These are phyloP conservation scores for Melanaphis sacchari DNA, from an alignment of 1,140 invertebrate species.

Conservation along the genomic window DNA sequence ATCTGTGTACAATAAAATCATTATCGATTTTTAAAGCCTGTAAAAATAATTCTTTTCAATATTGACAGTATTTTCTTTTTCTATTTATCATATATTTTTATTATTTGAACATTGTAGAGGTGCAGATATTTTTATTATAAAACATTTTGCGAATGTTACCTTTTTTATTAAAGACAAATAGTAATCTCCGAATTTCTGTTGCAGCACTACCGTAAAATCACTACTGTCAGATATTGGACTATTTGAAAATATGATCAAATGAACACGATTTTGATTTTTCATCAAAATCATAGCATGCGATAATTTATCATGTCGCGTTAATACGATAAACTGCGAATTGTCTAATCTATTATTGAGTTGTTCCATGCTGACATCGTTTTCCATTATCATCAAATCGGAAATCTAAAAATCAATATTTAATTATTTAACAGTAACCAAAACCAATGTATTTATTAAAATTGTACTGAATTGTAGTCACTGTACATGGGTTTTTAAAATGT, in stretches of 20 bases:
- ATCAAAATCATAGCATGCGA: neutral
- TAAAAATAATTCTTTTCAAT: neutral
- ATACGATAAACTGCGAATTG: neutral
- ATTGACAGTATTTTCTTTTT: neutral
- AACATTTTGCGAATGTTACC: neutral
- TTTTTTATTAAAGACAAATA: slow-evolving; percentile 38
- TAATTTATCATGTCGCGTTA: neutral
- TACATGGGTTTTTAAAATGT: slow-evolving; percentile 9
- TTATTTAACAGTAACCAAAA: neutral
- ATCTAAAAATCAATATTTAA: neutral
- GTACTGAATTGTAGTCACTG: neutral
- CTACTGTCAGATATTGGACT: neutral
- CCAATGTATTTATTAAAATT: neutral
- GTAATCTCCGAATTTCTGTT: neutral
- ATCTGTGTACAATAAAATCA: neutral
- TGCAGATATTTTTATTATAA: neutral
- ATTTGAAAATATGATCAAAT: neutral
- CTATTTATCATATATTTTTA: neutral
- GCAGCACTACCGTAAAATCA: slow-evolving; percentile 16
- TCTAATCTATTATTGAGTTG: neutral
- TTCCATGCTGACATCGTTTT: neutral
- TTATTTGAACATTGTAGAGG: neutral
- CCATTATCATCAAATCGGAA: neutral
- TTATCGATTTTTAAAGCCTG: neutral
- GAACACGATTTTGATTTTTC: neutral